Conservation (phyloP, 2,888 invertebrate genomes). For the Capitulum mitella region DNA sequence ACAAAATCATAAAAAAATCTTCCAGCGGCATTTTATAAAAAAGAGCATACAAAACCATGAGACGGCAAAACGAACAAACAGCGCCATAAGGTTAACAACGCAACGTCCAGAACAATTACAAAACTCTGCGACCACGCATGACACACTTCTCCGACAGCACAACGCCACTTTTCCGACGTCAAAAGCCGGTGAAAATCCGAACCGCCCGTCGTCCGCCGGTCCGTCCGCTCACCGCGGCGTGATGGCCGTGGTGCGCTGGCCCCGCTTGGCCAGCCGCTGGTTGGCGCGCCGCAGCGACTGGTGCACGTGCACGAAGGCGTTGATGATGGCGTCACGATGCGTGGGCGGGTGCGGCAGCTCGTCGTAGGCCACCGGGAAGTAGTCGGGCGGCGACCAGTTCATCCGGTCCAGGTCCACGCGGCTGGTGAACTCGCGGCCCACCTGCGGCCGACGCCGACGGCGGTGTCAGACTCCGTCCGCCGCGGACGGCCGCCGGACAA, state of each 20-base stretch:
- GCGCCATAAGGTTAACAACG: no score
- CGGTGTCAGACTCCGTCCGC: no score
- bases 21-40: no score
- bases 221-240: slow-evolving; percentile 62
- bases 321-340: slow-evolving; percentile 95
- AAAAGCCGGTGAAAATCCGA: no score
- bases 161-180: no score
- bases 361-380: slow-evolving; percentile 58
- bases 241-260: slow-evolving; percentile 92
- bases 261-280: slow-evolving; percentile 77
- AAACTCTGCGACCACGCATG: no score
- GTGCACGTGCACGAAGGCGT: slow-evolving; percentile 96
- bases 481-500: no score
- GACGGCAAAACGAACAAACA: no score
- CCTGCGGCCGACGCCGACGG: slow-evolving; percentile 44
- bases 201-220: neutral
- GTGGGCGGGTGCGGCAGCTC: slow-evolving; percentile 57
- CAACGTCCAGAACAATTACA: no score
- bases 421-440: slow-evolving; percentile 92
- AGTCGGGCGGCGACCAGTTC: slow-evolving; percentile 76
- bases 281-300: slow-evolving; percentile 95
- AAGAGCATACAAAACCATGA: no score
- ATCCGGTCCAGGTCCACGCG: slow-evolving; percentile 88
- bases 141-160: no score
- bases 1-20: no score